These are phyloP conservation scores for Eueremaeus valkanovi DNA, from an alignment of 2,888 invertebrate species.

Conservation along the genomic window DNA sequence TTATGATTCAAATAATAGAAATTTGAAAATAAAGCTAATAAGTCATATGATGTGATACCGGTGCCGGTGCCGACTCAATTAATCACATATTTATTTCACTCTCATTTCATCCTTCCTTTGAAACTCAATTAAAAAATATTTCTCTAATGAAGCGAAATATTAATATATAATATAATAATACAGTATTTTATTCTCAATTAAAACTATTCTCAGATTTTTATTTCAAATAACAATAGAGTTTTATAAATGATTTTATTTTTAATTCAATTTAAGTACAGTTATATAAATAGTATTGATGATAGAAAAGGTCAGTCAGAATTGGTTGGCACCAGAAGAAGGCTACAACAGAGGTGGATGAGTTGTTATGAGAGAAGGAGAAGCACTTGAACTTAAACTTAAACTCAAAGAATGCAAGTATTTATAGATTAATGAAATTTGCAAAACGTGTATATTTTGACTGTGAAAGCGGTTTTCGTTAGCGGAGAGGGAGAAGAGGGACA, in stretches of 20 bases:
- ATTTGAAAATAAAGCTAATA: neutral
- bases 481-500: neutral
- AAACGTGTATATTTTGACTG: constrained; percentile 10
- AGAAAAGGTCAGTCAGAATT: neutral
- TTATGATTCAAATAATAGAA: constrained; percentile 2
- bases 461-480: neutral
- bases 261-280: neutral
- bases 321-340: neutral
- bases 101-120: constrained; percentile 1
- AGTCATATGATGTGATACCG: neutral
- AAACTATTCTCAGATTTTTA: neutral
- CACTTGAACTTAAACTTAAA: neutral
- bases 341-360: neutral
- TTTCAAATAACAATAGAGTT: neutral
- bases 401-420: neutral
- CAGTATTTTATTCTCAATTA: too few relatives aligned
- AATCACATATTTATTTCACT: neutral
- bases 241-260: neutral
- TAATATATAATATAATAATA: too few relatives aligned
- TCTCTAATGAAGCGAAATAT: neutral
- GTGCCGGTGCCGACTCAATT: neutral
- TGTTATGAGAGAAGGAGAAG: neutral
- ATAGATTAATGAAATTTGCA: neutral
- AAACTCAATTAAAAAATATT: neutral
- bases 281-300: neutral